Evolutionary conservation across 2,888 invertebrate genomes (phyloP).

Genomic region (Arge pagana): DNA sequence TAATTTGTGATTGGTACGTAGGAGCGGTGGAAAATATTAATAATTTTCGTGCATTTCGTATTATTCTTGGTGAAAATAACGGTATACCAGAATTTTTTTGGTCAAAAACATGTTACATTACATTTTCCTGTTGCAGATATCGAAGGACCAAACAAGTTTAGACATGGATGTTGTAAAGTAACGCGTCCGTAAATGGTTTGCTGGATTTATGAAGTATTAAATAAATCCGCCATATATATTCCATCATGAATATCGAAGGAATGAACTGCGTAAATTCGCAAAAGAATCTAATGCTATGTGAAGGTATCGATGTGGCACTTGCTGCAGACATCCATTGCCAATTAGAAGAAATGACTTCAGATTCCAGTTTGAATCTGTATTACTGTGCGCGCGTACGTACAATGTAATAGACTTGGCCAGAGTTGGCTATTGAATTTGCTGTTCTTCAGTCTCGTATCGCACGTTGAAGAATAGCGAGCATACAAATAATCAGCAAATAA

Average conservation of each 20-base stretch:
- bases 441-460: not conserved
- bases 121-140: slow-evolving; percentile 5
- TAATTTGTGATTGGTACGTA: slow-evolving; percentile 24
- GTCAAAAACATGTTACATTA: too few species aligned
- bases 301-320: slow-evolving; percentile 8
- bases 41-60: too few species aligned
- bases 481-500: slow-evolving; percentile 4
- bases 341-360: slow-evolving; percentile 11
- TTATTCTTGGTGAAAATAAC: too few species aligned
- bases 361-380: slow-evolving; percentile 13
- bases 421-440: slow-evolving; percentile 6
- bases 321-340: not conserved
- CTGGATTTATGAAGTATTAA: slow-evolving; percentile 2
- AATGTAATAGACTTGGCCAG: slow-evolving; percentile 10
- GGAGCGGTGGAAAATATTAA: too few species aligned
- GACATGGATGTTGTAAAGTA: slow-evolving; percentile 10
- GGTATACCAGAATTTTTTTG: too few species aligned
- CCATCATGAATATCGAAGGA: slow-evolving; percentile 5
- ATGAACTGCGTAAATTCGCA: slow-evolving; percentile 11
- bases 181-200: slow-evolving; percentile 9
- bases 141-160: slow-evolving; percentile 15
- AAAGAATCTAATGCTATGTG: slow-evolving; percentile 9
- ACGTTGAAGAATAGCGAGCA: slow-evolving; percentile 3
- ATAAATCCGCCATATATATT: slow-evolving; percentile 13
- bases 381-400: slow-evolving; percentile 13